Evolutionary conservation across 2,113 vertebrate genomes (phyloP).

Genomic region (Neolamprologus tretocephalus): DNA sequence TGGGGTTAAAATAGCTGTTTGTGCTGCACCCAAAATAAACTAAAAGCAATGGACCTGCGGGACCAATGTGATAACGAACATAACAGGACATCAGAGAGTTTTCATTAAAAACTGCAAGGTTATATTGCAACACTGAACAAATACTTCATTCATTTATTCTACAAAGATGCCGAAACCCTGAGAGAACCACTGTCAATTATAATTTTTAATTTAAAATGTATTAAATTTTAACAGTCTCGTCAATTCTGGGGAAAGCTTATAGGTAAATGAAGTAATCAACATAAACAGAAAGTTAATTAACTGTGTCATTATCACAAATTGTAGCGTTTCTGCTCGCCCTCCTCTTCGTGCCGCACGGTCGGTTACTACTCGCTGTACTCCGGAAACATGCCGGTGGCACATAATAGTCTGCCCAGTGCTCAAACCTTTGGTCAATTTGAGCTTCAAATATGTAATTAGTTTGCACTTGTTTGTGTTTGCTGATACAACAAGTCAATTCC

Average conservation of each 20-base stretch:
- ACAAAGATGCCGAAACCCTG: not conserved
- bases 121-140: not conserved
- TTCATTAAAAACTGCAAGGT: not conserved
- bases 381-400: not conserved
- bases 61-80: not conserved
- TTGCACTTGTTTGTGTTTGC: not conserved
- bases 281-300: not conserved
- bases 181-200: not conserved
- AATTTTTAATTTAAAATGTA: not conserved
- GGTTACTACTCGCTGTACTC: not conserved
- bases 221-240: not conserved
- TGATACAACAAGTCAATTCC: not conserved
- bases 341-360: not conserved
- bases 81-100: not conserved
- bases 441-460: not conserved
- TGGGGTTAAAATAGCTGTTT: not conserved
- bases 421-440: not conserved
- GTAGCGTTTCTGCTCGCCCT: not conserved
- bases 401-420: not conserved
- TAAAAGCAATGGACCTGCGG: not conserved
- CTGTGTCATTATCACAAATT: not conserved
- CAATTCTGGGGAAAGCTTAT: not conserved
- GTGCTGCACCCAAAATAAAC: not conserved
- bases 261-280: not conserved
- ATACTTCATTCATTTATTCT: not conserved